Evolutionary conservation across 2,113 vertebrate species (phyloP).

Genomic region (Microtus pennsylvanicus): DNA sequence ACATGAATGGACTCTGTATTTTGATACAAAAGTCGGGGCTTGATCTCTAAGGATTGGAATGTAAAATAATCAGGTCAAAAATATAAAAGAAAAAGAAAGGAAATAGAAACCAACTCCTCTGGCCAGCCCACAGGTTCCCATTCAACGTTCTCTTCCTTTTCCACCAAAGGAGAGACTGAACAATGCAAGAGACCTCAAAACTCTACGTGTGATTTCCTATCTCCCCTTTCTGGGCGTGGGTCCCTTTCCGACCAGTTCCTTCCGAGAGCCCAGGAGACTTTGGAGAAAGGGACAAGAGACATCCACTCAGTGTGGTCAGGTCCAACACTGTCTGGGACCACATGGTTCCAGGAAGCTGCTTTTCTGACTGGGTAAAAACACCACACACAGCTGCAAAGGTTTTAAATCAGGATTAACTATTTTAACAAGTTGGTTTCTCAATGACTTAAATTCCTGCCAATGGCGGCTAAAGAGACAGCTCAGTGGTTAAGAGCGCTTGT

Average conservation of each 20-base stretch:
- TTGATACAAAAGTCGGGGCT: neutral
- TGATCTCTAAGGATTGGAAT: neutral
- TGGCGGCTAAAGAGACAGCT: neutral
- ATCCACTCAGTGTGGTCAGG: neutral
- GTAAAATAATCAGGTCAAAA: neutral
- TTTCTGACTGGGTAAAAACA: neutral
- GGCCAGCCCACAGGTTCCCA: neutral
- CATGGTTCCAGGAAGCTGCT: neutral
- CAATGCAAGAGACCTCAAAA: neutral
- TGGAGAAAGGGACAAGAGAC: neutral
- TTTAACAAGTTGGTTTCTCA: neutral
- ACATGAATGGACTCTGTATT: neutral
- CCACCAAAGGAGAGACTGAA: neutral
- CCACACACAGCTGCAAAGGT: neutral
- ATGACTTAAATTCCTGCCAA: neutral
- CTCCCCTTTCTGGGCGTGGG: neutral
- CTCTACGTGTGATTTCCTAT: neutral
- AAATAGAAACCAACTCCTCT: neutral
- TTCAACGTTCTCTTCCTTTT: neutral
- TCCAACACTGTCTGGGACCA: neutral
- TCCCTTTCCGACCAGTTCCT: neutral
- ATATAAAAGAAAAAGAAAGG: neutral
- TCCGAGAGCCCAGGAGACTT: neutral
- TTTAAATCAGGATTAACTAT: neutral
- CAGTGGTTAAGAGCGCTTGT: too few species aligned